Percentiles rank a stretch among this genome's conserved stretches.
phyloP scores from a whole-genome alignment of 2,888 invertebrate species.

The Tetrapedia diversipes region DNA sequence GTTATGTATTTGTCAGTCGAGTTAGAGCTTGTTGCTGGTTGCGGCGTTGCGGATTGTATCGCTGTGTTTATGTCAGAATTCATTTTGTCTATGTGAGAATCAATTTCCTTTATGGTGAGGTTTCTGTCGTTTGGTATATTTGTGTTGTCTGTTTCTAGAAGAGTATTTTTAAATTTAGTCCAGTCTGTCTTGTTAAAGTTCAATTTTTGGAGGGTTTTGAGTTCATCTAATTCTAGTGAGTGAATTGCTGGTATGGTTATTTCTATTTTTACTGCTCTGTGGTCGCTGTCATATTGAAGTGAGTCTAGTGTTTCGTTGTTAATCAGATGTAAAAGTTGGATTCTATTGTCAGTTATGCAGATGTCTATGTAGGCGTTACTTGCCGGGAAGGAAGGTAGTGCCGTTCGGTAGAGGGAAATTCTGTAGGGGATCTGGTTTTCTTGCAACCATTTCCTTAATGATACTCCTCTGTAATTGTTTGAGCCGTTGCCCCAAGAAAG shows the following conservation, averaged over 20 bases:
- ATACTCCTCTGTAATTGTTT: too few relatives aligned
- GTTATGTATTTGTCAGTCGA: neutral
- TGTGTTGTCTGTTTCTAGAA: neutral
- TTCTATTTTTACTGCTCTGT: too few relatives aligned
- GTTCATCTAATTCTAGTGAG: too few relatives aligned
- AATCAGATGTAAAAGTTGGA: too few relatives aligned
- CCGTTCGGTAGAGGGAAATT: neutral
- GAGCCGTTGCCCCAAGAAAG: too few relatives aligned
- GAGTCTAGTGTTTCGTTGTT: too few relatives aligned
- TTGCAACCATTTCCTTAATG: too few relatives aligned
- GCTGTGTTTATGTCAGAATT: neutral
- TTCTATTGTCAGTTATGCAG: too few relatives aligned
- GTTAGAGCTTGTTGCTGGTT: neutral
- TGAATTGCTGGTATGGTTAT: too few relatives aligned
- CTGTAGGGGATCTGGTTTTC: neutral
- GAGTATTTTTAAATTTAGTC: conserved; percentile 27
- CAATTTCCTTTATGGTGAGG: conserved; percentile 38
- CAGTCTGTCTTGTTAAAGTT: conserved; percentile 51
- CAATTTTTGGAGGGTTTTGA: too few relatives aligned
- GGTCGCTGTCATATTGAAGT: too few relatives aligned
- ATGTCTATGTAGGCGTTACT: too few relatives aligned
- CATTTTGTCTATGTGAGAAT: neutral
- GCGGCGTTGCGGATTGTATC: neutral
- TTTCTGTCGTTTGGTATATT: conserved; percentile 43
- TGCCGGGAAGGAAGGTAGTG: neutral